Evolutionary conservation across 1,140 invertebrate genomes (phyloP).

Genomic region (Aphelenchoides avenae): DNA sequence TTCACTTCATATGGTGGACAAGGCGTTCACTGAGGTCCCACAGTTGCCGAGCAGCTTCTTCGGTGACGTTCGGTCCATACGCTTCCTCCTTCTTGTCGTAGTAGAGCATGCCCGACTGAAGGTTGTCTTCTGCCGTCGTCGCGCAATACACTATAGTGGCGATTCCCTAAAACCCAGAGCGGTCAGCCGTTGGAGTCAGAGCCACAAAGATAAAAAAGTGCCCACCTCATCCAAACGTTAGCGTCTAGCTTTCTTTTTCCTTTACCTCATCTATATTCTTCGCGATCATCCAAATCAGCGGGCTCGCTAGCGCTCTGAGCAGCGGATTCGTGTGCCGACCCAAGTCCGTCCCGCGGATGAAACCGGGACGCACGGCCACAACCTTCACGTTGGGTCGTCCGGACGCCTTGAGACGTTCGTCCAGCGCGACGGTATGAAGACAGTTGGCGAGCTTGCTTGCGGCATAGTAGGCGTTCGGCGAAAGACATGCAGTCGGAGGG

Average conservation of each 20-base stretch:
- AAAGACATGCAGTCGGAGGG: not conserved
- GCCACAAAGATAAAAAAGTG: conserved; percentile 8
- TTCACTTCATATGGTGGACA: conserved; percentile 4
- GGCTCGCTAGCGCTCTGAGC: conserved; percentile 21
- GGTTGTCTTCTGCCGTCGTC: not conserved
- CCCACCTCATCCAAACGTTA: no score
- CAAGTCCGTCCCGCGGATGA: conserved; percentile 34
- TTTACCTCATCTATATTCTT: conserved; percentile 34
- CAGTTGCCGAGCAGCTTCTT: conserved; percentile 23
- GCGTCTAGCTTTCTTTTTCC: not conserved
- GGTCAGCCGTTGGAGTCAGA: not conserved
- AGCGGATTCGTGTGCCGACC: conserved; percentile 36
- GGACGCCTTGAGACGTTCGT: not conserved
- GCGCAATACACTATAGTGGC: conserved; percentile 28
- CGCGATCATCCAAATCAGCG: conserved; percentile 29
- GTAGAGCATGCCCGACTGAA: conserved; percentile 23
- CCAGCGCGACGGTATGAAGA: conserved; percentile 24
- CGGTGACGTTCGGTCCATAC: conserved; percentile 22
- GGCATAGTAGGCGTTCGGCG: conserved; percentile 27
- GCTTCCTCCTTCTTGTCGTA: conserved; percentile 19
- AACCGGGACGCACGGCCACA: conserved; percentile 27
- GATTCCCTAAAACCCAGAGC: conserved; percentile 25
- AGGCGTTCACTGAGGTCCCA: conserved; percentile 21
- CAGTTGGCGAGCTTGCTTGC: conserved; percentile 41
- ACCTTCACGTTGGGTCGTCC: conserved; percentile 20